Evolutionary conservation across 2,888 invertebrate species (phyloP).

Genomic region (Hanleya hanleyi): DNA sequence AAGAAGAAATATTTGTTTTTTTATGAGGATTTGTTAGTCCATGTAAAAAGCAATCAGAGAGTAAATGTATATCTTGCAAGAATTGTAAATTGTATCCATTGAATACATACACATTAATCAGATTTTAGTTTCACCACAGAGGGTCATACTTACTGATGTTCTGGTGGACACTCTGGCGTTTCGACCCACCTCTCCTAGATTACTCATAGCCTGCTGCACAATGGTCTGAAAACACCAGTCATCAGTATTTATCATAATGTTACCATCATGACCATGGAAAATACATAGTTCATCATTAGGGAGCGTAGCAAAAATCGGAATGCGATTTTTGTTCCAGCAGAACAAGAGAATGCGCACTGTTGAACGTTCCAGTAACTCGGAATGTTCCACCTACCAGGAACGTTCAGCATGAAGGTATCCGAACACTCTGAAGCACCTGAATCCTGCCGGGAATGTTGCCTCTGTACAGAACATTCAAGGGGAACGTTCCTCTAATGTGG

Average conservation of each 20-base stretch:
- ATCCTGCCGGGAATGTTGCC: too few relatives aligned
- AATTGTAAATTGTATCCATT: too few relatives aligned
- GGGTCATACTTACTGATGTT: slow-evolving; percentile 62
- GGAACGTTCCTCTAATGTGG: too few relatives aligned
- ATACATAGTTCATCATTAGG: not conserved
- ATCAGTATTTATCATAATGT: not conserved
- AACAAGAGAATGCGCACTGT: not conserved
- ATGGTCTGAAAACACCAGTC: slow-evolving; percentile 60
- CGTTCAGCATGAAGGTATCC: too few relatives aligned
- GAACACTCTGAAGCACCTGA: too few relatives aligned
- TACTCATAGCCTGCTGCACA: slow-evolving; percentile 70
- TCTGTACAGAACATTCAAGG: too few relatives aligned
- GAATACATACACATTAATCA: too few relatives aligned
- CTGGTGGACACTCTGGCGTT: slow-evolving; percentile 71
- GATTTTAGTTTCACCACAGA: too few relatives aligned
- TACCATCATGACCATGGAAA: not conserved
- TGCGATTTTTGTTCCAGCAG: not conserved
- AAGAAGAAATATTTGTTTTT: too few relatives aligned
- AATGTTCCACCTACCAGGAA: too few relatives aligned
- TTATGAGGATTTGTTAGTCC: not conserved
- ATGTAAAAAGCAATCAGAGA: not conserved
- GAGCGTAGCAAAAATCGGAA: not conserved
- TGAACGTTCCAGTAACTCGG: too few relatives aligned
- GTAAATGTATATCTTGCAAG: too few relatives aligned
- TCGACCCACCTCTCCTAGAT: slow-evolving; percentile 72